Evolutionary conservation across 2,797 vertebrate genomes (phyloP).

Genomic region (Gambusia yucatana): DNA sequence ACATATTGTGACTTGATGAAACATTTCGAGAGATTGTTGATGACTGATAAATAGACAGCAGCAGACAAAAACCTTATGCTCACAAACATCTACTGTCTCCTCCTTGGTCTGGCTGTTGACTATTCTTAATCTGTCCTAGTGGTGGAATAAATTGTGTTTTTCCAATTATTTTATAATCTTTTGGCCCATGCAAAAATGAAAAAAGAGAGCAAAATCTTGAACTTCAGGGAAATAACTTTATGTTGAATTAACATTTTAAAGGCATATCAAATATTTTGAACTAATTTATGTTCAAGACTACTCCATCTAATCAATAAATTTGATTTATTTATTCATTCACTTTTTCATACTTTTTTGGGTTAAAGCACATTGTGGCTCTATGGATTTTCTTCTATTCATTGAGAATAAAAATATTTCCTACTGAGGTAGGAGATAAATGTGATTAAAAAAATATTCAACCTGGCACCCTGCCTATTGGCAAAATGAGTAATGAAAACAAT

Average conservation of each 20-base stretch:
- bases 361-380: background rate
- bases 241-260: background rate
- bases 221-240: background rate
- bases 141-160: background rate
- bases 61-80: background rate
- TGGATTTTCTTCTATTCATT: constrained; percentile 5
- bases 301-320: background rate
- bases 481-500: constrained; percentile 20
- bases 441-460: constrained; percentile 2
- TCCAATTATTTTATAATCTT: background rate
- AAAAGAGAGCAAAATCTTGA: background rate
- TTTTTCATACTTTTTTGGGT: background rate
- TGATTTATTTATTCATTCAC: background rate
- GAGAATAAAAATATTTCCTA: constrained; percentile 10
- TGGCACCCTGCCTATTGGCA: background rate
- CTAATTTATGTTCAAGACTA: background rate
- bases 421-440: background rate
- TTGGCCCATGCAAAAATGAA: background rate
- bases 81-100: background rate
- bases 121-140: background rate
- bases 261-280: background rate
- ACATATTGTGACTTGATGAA: background rate
- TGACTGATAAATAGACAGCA: background rate
- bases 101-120: background rate
- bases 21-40: background rate